Evolutionary conservation across 64 coral and sea anemone species (phyloP), one percentile per base, ranked within the genome.

Genomic region (Cladopsammia gracilis): DNA sequence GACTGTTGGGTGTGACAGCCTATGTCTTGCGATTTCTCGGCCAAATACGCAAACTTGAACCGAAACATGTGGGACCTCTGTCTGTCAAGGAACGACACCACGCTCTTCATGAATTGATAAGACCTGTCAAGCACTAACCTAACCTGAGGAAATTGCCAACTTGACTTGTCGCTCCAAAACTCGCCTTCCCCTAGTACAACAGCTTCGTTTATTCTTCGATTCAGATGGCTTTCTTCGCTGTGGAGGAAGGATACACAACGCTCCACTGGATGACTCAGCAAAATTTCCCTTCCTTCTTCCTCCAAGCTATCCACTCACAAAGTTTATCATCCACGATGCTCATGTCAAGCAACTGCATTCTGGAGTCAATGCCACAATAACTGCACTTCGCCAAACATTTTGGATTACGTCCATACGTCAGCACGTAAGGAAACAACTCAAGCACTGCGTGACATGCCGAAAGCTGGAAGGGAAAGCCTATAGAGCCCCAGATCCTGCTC

Each of bases 231-330:
- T 87, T 43, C 52, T 93, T 71, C 73, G 73, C 48, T 93, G 90
- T 44, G 90, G 81, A 16, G 90, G 90, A 53, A 82, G 88, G 72
- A 82, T 88, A 79, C 89, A 91, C 76, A 91, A 70, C 56, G 76
- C 88, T 23, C 88, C 90, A 75, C 16, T 85, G 19, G 23, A n/a
- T 48, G 73, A 79, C 16, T 10, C 15, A 0, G 75, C 88, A 4
- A 90, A 57, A 53, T 90, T 90, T 79, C 88, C 87, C 10, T 10
- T 59, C 6, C 69, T 89, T 58, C 87, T 89, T 52, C 87, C 70
- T 6, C 19, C 13, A 25, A 69, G 64, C 3, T 0, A 68, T 11
- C 51, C 43, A 10, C 20, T 79, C 43, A 48, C 76, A n/a, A 87
- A 54, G 19, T 50, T 90, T 3, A 45, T 77, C 62, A 79, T 90